phyloP scores from a whole-genome alignment of 1,140 invertebrate species.

The Drosophila tsacasi region DNA sequence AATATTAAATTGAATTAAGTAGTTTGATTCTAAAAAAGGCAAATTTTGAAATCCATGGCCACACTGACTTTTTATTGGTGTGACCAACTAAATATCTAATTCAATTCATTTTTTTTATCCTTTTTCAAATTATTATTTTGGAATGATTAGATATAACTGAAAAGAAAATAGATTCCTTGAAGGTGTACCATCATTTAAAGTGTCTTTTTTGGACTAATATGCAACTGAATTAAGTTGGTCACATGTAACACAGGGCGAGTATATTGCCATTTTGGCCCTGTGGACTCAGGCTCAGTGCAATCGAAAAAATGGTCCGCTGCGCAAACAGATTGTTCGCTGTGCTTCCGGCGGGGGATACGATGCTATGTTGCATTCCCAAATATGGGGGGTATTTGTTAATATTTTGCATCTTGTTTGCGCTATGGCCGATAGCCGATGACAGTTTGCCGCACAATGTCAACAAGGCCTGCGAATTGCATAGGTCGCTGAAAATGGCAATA shows the following conservation, averaged over 20 bases:
- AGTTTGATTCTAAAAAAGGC: no score
- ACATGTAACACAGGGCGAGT: not conserved
- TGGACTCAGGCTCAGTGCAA: not conserved
- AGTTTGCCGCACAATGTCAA: conserved; percentile 68
- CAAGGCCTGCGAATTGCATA: conserved; percentile 55
- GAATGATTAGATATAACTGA: not conserved
- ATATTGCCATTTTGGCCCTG: conserved; percentile 9
- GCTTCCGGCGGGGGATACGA: conserved; percentile 4
- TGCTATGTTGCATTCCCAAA: conserved; percentile 26
- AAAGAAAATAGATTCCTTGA: not conserved
- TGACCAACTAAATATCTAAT: not conserved
- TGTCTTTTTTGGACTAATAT: not conserved
- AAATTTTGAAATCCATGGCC: not conserved
- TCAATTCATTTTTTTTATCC: no score
- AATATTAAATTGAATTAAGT: no score
- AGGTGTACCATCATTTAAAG: not conserved
- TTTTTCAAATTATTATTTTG: not conserved
- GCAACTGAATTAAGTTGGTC: not conserved
- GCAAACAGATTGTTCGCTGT: conserved; percentile 17
- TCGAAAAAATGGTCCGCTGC: conserved; percentile 5
- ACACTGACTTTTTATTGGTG: not conserved
- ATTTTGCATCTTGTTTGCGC: conserved; percentile 65
- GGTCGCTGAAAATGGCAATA: conserved; percentile 51
- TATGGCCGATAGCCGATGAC: conserved; percentile 42
- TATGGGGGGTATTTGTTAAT: conserved; percentile 65